These are phyloP conservation scores for Dolichallabes microphthalmus DNA, from an alignment of 2,113 vertebrate genomes.

Conservation along the genomic window DNA sequence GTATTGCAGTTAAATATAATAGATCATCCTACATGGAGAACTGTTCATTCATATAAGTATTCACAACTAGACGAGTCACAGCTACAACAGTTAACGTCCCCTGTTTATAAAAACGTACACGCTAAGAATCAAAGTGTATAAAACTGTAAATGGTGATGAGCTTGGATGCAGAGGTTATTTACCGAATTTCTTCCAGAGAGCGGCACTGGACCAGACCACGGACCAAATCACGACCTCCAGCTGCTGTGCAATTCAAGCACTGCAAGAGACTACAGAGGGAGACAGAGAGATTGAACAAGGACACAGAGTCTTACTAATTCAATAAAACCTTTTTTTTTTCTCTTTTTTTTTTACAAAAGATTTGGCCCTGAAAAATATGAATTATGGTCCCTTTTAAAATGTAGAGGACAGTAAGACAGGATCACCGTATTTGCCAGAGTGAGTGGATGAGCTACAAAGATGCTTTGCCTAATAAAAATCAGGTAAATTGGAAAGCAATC, in stretches of 20 bases:
- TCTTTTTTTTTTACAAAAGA: background rate
- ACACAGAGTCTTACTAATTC: background rate
- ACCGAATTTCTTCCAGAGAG: constrained; percentile 66
- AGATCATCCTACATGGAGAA: background rate
- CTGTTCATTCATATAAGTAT: background rate
- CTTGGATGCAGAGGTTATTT: background rate
- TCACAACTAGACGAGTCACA: background rate
- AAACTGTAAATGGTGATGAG: background rate
- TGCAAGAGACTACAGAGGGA: constrained; percentile 60
- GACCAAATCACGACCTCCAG: constrained; percentile 56
- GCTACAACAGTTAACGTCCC: background rate
- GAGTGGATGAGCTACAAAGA: background rate
- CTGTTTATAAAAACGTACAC: background rate
- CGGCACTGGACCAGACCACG: constrained; percentile 53
- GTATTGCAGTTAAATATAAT: background rate
- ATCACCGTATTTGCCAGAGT: background rate
- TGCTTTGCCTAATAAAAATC: background rate
- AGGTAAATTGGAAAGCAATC: background rate
- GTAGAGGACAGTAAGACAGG: background rate
- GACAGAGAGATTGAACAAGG: background rate
- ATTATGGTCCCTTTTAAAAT: background rate
- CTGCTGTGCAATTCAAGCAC: constrained; percentile 53
- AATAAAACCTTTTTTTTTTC: background rate
- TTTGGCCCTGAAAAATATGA: background rate
- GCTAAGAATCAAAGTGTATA: background rate